Conservation (phyloP, 2,797 vertebrate genomes). For the Poeciliopsis paucimaculata region DNA sequence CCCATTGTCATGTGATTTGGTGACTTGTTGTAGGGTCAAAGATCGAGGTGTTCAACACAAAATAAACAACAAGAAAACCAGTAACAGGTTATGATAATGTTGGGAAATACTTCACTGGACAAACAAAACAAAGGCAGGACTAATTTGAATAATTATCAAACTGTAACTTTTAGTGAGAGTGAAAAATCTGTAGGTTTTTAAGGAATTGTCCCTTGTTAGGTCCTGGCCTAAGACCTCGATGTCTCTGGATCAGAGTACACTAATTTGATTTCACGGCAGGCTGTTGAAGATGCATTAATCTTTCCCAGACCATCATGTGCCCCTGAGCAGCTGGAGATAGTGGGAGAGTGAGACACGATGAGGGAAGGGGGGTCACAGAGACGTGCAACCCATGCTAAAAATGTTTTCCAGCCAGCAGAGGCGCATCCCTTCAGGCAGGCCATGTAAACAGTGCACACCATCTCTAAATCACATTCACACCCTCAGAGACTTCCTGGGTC, state of each 20-base stretch:
- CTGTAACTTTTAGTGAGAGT: conserved; percentile 39
- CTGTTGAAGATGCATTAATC: conserved; percentile 83
- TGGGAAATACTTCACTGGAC: conserved; percentile 10
- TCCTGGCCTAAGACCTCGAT: conserved; percentile 65
- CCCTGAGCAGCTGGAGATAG: conserved; percentile 76
- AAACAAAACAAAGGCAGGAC: conserved; percentile 21
- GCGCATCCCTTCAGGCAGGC: conserved; percentile 73
- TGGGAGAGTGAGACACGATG: conserved; percentile 66
- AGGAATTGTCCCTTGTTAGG: conserved; percentile 61
- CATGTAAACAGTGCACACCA: conserved; percentile 73
- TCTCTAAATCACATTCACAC: conserved; percentile 74
- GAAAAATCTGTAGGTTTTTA: conserved; percentile 52
- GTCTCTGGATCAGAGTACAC: conserved; percentile 79
- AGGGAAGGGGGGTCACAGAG: conserved; percentile 55
- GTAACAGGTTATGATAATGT: conserved; percentile 31
- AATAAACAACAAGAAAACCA: conserved; percentile 5
- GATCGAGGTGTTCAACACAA: conserved; percentile 31
- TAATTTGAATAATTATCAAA: conserved; percentile 55
- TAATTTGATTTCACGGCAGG: conserved; percentile 85
- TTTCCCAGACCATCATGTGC: conserved; percentile 79
- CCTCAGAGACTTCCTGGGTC: conserved; percentile 53
- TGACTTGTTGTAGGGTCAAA: conserved; percentile 27
- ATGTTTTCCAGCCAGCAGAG: conserved; percentile 64
- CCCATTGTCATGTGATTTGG: conserved; percentile 59
- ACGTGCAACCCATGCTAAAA: conserved; percentile 80